phyloP scores from a whole-genome alignment of 2,113 vertebrate genomes.

The Oncorhynchus mykiss region DNA sequence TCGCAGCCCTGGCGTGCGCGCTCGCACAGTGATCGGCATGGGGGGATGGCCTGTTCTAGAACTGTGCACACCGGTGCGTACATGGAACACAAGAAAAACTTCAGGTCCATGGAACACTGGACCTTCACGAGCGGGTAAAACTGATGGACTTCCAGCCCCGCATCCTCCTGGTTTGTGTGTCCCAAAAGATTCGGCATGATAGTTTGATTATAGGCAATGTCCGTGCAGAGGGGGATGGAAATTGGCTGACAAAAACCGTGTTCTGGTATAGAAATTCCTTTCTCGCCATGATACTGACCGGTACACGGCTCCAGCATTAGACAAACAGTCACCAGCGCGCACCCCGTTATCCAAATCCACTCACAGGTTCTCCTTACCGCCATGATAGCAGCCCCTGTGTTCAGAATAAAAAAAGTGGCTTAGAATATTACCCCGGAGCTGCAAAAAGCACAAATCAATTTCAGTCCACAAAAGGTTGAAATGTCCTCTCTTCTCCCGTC shows the following conservation, averaged over 20 bases:
- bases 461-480: neutral
- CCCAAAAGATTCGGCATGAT: conserved; percentile 89
- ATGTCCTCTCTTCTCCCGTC: neutral
- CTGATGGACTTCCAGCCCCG: conserved; percentile 87
- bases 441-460: neutral
- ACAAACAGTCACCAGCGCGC: conserved; percentile 20
- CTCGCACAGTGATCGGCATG: conserved; percentile 83
- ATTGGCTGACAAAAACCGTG: conserved; percentile 84
- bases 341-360: conserved; percentile 24
- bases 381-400: conserved; percentile 36
- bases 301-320: conserved; percentile 39
- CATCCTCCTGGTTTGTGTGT: conserved; percentile 85
- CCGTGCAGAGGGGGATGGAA: conserved; percentile 82
- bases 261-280: conserved; percentile 78
- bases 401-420: neutral
- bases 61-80: conserved; percentile 87
- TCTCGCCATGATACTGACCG: conserved; percentile 74
- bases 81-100: conserved; percentile 86
- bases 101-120: conserved; percentile 79
- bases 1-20: conserved; percentile 82
- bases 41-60: conserved; percentile 83
- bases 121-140: conserved; percentile 85
- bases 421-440: neutral
- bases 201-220: conserved; percentile 89
- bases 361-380: conserved; percentile 28